A percentile compares a stretch with the other conserved stretches of the same genome.
Evolutionary conservation across 2,113 vertebrate genomes (phyloP).

Genomic region (Myotis brandtii): DNA sequence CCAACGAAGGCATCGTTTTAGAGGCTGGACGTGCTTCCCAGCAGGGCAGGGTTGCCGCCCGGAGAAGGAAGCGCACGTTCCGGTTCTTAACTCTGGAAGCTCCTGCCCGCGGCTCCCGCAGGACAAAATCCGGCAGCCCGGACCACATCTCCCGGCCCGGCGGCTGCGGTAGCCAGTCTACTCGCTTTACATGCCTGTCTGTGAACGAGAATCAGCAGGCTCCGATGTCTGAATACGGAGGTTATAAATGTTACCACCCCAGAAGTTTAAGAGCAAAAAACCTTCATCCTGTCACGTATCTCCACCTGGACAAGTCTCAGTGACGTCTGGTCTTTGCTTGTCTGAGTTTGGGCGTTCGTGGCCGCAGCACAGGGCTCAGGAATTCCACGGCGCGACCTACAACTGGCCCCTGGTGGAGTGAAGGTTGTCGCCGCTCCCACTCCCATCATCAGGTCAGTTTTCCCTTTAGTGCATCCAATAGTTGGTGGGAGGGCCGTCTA

Average conservation of each 20-base stretch:
- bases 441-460: fast-evolving
- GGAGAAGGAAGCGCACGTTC: not conserved
- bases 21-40: not conserved
- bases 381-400: too few relatives aligned
- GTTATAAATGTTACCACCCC: not conserved
- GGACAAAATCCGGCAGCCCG: fast-evolving
- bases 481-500: too few relatives aligned
- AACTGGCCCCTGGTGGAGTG: too few relatives aligned
- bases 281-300: not conserved
- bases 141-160: not conserved
- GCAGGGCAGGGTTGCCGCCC: fast-evolving
- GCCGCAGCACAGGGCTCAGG: too few relatives aligned
- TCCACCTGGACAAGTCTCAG: not conserved
- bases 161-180: too few relatives aligned
- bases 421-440: too few relatives aligned
- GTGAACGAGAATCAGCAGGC: not conserved
- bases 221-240: not conserved
- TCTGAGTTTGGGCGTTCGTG: not conserved
- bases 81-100: not conserved
- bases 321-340: not conserved
- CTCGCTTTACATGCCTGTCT: too few relatives aligned
- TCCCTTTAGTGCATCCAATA: not conserved
- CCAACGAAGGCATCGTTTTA: not conserved
- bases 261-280: not conserved
- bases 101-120: not conserved